Conservation (phyloP, 2,888 invertebrate species). For the Temnothorax ravouxi region DNA sequence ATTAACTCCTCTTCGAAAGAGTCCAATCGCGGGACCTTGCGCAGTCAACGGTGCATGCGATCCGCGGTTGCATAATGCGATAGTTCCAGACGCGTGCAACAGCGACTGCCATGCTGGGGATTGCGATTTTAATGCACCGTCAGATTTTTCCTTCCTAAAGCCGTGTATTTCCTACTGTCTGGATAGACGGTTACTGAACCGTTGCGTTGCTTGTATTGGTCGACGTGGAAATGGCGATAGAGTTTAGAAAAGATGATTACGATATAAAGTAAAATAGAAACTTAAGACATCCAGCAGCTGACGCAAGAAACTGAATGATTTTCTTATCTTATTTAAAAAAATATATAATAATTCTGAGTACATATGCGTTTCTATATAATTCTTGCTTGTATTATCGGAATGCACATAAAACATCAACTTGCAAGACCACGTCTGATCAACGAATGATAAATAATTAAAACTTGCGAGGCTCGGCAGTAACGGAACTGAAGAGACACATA, state of each 20-base stretch:
- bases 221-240: not conserved
- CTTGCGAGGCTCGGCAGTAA: not conserved
- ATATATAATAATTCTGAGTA: not conserved
- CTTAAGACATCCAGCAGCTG: not conserved
- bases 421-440: not conserved
- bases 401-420: constrained; percentile 5
- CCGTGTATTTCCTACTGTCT: not conserved
- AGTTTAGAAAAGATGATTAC: not conserved
- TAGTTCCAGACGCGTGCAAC: constrained; percentile 17
- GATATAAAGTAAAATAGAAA: not conserved
- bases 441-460: constrained; percentile 24
- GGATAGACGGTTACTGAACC: not conserved
- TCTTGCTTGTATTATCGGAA: not conserved
- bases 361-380: not conserved
- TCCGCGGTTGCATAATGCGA: constrained; percentile 56
- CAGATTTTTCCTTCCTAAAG: constrained; percentile 25
- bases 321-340: not conserved
- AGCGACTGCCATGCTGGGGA: not conserved
- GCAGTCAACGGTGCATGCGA: constrained; percentile 73
- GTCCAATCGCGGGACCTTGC: constrained; percentile 74
- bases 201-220: not conserved
- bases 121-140: constrained; percentile 14
- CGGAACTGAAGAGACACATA: not conserved
- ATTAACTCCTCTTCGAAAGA: constrained; percentile 74
- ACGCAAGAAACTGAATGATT: not conserved